phyloP scores from a whole-genome alignment of 2,113 vertebrate species.

The Papio anubis region DNA sequence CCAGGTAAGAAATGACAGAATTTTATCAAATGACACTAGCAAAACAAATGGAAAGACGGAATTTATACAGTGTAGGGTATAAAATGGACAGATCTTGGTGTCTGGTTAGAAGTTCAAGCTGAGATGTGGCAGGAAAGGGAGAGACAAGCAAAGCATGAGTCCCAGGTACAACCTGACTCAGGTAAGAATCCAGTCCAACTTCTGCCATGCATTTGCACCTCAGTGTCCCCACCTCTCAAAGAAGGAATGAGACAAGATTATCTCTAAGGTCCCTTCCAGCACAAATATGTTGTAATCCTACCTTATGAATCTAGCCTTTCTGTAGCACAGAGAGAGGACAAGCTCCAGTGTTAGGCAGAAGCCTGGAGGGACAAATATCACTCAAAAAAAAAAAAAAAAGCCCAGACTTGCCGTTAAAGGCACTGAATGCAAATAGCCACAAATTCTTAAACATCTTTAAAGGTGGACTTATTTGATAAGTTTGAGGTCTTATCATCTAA shows the following conservation, averaged over 20 bases:
- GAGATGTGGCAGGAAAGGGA: not conserved
- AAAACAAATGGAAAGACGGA: not conserved
- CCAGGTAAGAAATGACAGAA: not conserved
- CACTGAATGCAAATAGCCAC: not conserved
- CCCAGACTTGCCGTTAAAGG: not conserved
- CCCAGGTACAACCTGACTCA: not conserved
- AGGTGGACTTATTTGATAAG: not conserved
- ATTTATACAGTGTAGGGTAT: not conserved
- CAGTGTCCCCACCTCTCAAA: not conserved
- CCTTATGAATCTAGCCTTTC: not conserved
- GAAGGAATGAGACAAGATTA: not conserved
- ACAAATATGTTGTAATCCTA: not conserved
- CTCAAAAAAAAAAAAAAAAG: not conserved
- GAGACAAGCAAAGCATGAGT: not conserved
- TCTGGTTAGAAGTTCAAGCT: not conserved
- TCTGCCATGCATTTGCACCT: not conserved
- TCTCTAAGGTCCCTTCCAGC: not conserved
- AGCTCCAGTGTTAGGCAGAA: not conserved
- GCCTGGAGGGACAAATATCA: not conserved
- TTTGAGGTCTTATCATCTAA: not conserved
- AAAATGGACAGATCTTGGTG: not conserved
- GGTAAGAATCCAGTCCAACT: not conserved
- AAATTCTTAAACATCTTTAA: not conserved
- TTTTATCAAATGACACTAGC: not conserved
- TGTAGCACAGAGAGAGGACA: not conserved